Base-by-base conservation (phyloP, 2,113 vertebrate genomes). In the Oreotrochilus melanogaster region DNA sequence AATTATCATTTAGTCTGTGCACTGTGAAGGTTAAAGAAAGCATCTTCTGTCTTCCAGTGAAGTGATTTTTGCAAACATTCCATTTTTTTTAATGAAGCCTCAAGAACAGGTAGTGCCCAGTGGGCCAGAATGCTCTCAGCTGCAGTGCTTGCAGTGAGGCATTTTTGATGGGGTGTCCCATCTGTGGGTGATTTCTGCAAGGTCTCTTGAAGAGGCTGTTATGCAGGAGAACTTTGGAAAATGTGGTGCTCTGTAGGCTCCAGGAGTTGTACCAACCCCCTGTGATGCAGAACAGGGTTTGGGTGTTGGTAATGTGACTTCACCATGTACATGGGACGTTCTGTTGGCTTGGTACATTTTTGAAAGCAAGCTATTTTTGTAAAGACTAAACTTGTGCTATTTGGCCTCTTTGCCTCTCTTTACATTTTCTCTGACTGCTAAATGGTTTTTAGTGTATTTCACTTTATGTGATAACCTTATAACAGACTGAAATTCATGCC, bases 391-490 rank as follows among this genome's bases (percentile, higher is more conserved):
- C 69, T 30, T 80, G 74, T 48, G 42, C 33, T 56, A 3, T 66
- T 71, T 78, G 51, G 75, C 21, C n/a, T 60, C 27, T 37, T 8
- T 50, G 33, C 61, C 15, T 72, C 42, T 60, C 42, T 83, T 48
- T 37, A 35, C 7, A 2, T 85, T 71, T 87, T 62, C 58, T 71
- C 42, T 65, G 48, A 14, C 61, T 58, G 64, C 35, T 73, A 83
- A 90, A 92, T 79, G 17, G 76, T 54, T 92, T 89, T 69, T 72
- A 76, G 82, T 92, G 58, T 83, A 42, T 80, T 94, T 94, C 37
- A 33, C 58, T 88, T 86, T 53, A 30, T 75, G 61, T 0, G 16
- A 43, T 84, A 74, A 65, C 47, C 48, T 89, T 71, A 78, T 92
- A 11, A 3, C 61, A 79, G 81, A 15, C 65, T 16, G 27, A 60